Conservation (phyloP, 2,113 vertebrate genomes). For the Mellivora capensis region DNA sequence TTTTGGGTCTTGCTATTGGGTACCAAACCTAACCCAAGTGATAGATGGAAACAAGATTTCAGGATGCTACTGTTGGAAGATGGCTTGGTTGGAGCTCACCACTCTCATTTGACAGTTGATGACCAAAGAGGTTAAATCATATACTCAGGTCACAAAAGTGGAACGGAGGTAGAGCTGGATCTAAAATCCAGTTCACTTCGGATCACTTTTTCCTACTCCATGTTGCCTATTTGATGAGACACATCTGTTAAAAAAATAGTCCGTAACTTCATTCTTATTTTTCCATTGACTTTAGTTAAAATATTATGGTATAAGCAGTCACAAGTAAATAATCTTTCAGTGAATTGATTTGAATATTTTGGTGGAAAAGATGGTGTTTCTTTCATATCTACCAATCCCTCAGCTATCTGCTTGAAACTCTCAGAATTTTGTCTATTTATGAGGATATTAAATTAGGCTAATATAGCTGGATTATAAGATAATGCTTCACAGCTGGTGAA, state of each 20-base stretch:
- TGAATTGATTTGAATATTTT: conserved; percentile 27
- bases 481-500: not conserved
- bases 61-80: not conserved
- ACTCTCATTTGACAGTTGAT: conserved; percentile 18
- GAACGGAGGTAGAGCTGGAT: not conserved
- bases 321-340: conserved; percentile 7
- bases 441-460: not conserved
- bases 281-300: conserved; percentile 27
- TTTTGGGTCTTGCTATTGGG: conserved; percentile 14
- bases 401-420: conserved; percentile 16
- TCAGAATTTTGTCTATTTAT: conserved; percentile 23
- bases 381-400: conserved; percentile 5
- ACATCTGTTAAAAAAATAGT: not conserved
- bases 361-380: not conserved
- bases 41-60: conserved; percentile 42
- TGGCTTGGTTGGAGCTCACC: conserved; percentile 15
- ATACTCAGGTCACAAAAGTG: conserved; percentile 21
- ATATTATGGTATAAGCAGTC: not conserved
- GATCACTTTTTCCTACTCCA: conserved; percentile 11
- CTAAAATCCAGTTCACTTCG: conserved; percentile 33
- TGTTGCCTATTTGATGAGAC: conserved; percentile 22
- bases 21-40: conserved; percentile 7
- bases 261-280: conserved; percentile 29
- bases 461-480: conserved; percentile 12
- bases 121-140: conserved; percentile 8